Conservation (phyloP, 2,113 vertebrate genomes). For the Heterocephalus glaber region DNA sequence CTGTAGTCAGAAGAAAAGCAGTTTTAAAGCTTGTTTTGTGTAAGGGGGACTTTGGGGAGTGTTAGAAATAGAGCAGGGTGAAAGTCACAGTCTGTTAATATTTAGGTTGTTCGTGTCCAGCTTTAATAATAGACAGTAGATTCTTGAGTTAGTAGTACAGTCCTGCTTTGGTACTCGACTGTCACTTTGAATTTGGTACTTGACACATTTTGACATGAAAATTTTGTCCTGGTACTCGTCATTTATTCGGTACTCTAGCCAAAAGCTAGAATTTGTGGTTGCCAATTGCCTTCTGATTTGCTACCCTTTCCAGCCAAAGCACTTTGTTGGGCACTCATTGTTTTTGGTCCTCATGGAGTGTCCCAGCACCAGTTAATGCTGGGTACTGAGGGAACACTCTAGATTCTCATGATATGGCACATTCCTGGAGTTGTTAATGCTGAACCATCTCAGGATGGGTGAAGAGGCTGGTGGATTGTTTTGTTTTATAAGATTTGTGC, state of each 20-base stretch:
- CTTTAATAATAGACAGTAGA: constrained; percentile 31
- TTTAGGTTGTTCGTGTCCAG: background rate
- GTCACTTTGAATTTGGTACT: background rate
- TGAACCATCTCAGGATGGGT: background rate
- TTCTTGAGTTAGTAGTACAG: background rate
- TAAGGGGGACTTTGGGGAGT: background rate
- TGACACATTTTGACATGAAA: background rate
- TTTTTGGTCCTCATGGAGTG: background rate
- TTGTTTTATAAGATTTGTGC: background rate
- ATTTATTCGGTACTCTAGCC: background rate
- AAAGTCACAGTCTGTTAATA: background rate
- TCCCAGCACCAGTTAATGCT: background rate
- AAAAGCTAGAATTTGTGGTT: background rate
- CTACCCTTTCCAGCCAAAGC: background rate
- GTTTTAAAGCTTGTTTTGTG: constrained; percentile 5
- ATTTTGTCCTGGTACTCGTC: background rate
- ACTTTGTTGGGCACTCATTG: background rate
- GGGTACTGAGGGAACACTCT: background rate
- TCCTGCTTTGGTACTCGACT: background rate
- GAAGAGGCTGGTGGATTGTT: background rate
- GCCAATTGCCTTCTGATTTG: background rate
- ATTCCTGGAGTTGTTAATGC: background rate
- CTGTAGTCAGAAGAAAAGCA: background rate
- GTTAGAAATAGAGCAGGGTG: background rate
- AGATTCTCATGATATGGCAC: background rate